Evolutionary conservation across 2,113 vertebrate species (phyloP), one percentile per base, ranked within the genome.

Genomic region (Dicerorhinus sumatrensis): DNA sequence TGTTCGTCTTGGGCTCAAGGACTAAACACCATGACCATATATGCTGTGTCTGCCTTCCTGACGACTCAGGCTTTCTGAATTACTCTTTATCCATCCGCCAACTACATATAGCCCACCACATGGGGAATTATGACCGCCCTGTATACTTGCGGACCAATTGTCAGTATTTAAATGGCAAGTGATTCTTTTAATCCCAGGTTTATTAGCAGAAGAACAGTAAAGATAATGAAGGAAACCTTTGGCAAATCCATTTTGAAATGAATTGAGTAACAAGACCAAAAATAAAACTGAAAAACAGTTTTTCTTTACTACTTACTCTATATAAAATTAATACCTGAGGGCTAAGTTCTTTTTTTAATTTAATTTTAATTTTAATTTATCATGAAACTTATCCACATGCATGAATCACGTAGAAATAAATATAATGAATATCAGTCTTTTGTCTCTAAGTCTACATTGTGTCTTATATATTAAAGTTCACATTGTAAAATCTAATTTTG

Each of bases 401-500:
- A 51, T 31, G 70, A 62, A 72, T 33, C 54, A 83, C 9, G 9
- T 25, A 85, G 75, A 81, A 96, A 89, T n/a, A 56, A 25, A 76
- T 89, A 33, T 4, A 91, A 90, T 42, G 36, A 80, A 42, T 83
- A 67, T 10, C 21, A 42, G 3, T 31, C 10, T 96, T 95, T 67
- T 77, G 31, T 86, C 39, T 93, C 65, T 91, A n/a, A 93, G 39
- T 77, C 16, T 93, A 72, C 13, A 9, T 27, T 39, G 6, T 31
- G 5, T 56, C 33, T 76, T 92, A 29, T n/a, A 33, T 77, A 75
- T 96, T 73, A 82, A 93, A 89, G 54, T 70, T 95, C n/a, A 79
- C 62, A 90, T 96, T 92, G 95, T 70, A 84, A 98, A 96, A 83
- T 60, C 31, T 89, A 90, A 60, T 54, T 86, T 72, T 84, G 6